Evolutionary conservation across 2,113 vertebrate species (phyloP).

Genomic region (Gallinago media): DNA sequence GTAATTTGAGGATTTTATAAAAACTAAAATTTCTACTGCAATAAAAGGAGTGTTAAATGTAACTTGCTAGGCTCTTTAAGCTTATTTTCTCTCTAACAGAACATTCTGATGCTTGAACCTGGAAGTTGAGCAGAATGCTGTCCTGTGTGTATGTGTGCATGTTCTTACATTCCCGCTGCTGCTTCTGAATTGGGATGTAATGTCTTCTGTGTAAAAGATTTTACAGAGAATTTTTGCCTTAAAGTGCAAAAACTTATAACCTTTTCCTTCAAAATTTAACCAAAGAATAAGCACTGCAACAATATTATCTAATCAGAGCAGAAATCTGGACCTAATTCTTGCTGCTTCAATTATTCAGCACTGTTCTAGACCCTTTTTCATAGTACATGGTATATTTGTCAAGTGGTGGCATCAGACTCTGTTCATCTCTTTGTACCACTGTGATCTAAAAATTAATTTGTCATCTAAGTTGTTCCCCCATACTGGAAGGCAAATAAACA

Average conservation of each 20-base stretch:
- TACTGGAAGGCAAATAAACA: background rate
- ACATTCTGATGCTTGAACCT: conserved; percentile 3
- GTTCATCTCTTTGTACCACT: background rate
- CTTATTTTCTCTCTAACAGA: conserved; percentile 33
- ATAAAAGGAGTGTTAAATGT: conserved; percentile 70
- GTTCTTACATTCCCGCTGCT: background rate
- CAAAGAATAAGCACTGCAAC: background rate
- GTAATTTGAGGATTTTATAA: conserved; percentile 71
- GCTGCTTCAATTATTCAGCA: background rate
- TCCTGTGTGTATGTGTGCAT: background rate
- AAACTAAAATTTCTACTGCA: conserved; percentile 73
- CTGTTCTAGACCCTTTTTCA: background rate
- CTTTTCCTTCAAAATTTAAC: background rate
- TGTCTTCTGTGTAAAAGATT: background rate
- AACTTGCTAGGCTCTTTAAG: conserved; percentile 34
- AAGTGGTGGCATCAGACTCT: background rate
- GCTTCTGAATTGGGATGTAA: background rate
- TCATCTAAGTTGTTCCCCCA: background rate
- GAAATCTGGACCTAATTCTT: background rate
- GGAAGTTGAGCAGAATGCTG: conserved; percentile 44
- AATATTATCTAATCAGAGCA: background rate
- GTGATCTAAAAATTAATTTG: background rate
- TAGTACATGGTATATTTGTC: background rate
- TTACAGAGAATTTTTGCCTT: background rate
- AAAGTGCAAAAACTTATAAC: background rate